Evolutionary conservation across 2,888 invertebrate genomes (phyloP).

Genomic region (Latrodectus hesperus): DNA sequence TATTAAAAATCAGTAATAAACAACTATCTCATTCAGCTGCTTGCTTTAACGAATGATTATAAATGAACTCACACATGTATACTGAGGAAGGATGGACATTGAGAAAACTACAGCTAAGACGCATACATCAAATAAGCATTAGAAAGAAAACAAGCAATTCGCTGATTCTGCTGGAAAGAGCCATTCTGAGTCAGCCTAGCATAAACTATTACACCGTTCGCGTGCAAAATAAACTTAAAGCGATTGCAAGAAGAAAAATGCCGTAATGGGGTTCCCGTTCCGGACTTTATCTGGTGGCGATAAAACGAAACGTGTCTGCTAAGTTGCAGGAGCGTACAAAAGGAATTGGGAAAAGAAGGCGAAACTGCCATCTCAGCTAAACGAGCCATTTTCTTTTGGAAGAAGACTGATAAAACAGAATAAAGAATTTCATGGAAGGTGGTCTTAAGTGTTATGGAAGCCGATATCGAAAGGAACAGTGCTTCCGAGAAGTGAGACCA

Average conservation of each 20-base stretch:
- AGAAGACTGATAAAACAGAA: conserved; percentile 38
- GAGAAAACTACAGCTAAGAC: not conserved
- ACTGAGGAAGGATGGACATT: not conserved
- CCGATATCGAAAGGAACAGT: not conserved
- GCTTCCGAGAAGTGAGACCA: too few relatives aligned
- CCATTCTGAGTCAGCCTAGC: conserved; percentile 9
- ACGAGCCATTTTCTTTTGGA: conserved; percentile 44
- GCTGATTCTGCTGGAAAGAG: conserved; percentile 15
- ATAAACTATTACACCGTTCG: conserved; percentile 16
- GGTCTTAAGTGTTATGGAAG: conserved; percentile 26
- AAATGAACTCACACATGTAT: not conserved
- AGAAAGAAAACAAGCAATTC: conserved; percentile 3
- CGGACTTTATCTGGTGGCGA: conserved; percentile 14
- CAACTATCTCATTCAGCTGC: too few relatives aligned
- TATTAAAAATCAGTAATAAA: too few relatives aligned
- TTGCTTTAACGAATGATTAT: too few relatives aligned
- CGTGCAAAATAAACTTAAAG: conserved; percentile 32
- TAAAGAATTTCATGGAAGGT: conserved; percentile 12
- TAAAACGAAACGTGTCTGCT: conserved; percentile 17
- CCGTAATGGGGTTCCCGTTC: conserved; percentile 11
- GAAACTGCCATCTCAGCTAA: conserved; percentile 44
- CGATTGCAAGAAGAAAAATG: conserved; percentile 5
- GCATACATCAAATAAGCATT: conserved; percentile 15
- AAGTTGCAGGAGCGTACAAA: conserved; percentile 24
- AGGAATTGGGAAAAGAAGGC: conserved; percentile 10